These are phyloP conservation scores for Columba guinea DNA, from an alignment of 2,797 vertebrate species.

Conservation along the genomic window DNA sequence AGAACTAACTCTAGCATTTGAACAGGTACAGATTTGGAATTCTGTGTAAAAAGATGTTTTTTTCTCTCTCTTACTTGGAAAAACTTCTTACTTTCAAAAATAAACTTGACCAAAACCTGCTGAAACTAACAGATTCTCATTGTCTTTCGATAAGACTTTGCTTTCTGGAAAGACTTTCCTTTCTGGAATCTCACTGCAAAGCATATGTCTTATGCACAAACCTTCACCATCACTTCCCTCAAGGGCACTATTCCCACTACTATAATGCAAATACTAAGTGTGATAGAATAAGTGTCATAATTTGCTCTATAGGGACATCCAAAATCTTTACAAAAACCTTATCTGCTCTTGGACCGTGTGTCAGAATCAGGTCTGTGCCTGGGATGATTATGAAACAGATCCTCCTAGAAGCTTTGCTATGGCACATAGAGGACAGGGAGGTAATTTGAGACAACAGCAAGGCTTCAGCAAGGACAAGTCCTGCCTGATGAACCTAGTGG, in stretches of 20 bases:
- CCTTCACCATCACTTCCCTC: background rate
- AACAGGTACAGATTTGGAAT: background rate
- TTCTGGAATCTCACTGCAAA: background rate
- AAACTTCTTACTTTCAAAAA: background rate
- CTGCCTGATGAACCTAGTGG: too few relatives aligned
- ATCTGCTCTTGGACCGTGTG: background rate
- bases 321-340: background rate
- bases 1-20: background rate
- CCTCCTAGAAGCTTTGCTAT: too few relatives aligned
- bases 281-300: background rate
- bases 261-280: background rate
- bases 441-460: too few relatives aligned
- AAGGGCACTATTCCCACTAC: background rate
- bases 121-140: background rate
- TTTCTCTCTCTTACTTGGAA: background rate
- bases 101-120: background rate
- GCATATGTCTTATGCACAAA: background rate
- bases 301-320: background rate
- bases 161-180: background rate
- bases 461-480: too few relatives aligned
- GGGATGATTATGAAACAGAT: too few relatives aligned
- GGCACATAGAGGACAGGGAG: too few relatives aligned
- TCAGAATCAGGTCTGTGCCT: too few relatives aligned
- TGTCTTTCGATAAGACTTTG: background rate
- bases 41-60: accelerated